Evolutionary conservation across 2,797 vertebrate species (phyloP), one percentile per base, ranked within the genome.

Genomic region (Caiman crocodilus): DNA sequence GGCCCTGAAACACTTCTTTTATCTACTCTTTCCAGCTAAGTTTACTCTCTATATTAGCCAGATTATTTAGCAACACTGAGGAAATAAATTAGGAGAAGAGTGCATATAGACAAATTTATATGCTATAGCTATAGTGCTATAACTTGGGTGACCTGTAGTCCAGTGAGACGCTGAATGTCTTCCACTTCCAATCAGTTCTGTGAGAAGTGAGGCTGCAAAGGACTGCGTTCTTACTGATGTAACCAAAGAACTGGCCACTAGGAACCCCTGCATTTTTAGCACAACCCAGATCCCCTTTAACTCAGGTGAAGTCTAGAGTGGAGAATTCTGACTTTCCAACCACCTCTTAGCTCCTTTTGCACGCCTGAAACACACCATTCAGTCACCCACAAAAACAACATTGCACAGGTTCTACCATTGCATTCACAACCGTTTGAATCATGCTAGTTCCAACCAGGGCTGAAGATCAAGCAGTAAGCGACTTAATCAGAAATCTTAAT

Each of bases 291-390:
- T 1, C 50, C 9, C 87, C 82, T 93, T 82, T n/a, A 21, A 63
- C 4, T 25, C 2, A 58, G 18, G 71, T 7, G 1, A 2, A 57
- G 16, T 82, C 0, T 3, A 0, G 5, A 23, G 26, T 23, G 28
- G 57, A 59, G 56, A 76, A 73, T 56, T 11, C 0, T 73, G 35
- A 10, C 42, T 21, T 73, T 25, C 4, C 14, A 73, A 42, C 21
- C 69, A 15, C 7, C 8, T 21, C 69, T 50, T 18, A 42, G 69
- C 42, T 9, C 69, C 35, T 25, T 23, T 4, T 23, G 20, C 32
- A 23, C 14, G 23, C 35, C 69, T 42, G 69, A 42, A 71, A 23
- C 35, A 23, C 21, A 23, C 30, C 32, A 71, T 23, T 73, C 69
- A 25, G 32, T 35, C 69, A 42, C 32, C 5, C 35, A 65, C 63